Evolutionary conservation across 2,888 invertebrate genomes (phyloP), one percentile per base, ranked within the genome.

Genomic region (Eupeodes luniger): DNA sequence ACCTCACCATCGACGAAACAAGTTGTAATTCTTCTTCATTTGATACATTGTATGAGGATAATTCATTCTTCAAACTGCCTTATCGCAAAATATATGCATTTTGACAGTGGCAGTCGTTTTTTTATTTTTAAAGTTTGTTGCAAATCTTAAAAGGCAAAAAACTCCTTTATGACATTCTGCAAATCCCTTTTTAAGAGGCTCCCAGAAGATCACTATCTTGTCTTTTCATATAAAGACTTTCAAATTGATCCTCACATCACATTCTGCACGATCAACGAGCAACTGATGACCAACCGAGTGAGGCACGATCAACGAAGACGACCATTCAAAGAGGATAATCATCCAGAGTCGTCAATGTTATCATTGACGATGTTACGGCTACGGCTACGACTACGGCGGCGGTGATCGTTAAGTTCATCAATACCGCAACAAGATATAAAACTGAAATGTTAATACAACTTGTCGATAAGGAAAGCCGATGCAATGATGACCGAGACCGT

Each of bases 31-130:
- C 10, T 36, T 27, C 55, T 49, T 14, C 14, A 47, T 16, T 19
- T 51, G 9, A 49, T 11, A 57, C 74, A 81, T 75, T 81, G 59
- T 81, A 74, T 49, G 40, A 5, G 4, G 14, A 44, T 47, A 67
- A 69, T 64, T 51, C 40, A 12, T 59, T 72, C 57, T 66, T 72
- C 66, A 78, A 19, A 64, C n/a, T 57, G 12, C 57, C 49, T 81
- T 66, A 81, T 67, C 74, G 51, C 27, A 12, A 59, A 51, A 74
- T 27, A 40, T 40, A 40, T 51, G 16, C 64, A 66, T 72, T 66
- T 64, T 66, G 78, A 66, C 82, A 78, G 70, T 83, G 82, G 70
- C 78, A 83, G 72, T 78, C 53, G 59, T 77, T 53, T 81, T 19
- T 55, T 40, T 40, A 7, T 40, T 40, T 40, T 40, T 40, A 7